phyloP scores from a whole-genome alignment of 2,113 vertebrate genomes.

The Tyrannus savana region DNA sequence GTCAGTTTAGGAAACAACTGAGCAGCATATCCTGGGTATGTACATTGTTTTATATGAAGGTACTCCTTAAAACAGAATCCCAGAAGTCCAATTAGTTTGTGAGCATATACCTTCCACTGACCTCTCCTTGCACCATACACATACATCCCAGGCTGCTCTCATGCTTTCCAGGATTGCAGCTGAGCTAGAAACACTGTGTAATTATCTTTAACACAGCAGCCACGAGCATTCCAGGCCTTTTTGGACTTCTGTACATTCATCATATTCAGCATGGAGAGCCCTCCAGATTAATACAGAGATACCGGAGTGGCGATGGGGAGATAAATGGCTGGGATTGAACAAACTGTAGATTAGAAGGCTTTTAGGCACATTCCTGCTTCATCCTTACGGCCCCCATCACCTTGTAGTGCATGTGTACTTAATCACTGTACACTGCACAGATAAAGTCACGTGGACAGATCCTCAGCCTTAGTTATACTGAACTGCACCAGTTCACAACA shows the following conservation, averaged over 20 bases:
- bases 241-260: background rate
- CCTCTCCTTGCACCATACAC: background rate
- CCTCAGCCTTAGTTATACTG: background rate
- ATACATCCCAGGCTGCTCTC: background rate
- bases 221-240: background rate
- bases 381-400: background rate
- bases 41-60: background rate
- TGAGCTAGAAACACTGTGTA: background rate
- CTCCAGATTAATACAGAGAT: constrained; percentile 36
- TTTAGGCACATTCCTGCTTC: background rate
- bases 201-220: constrained; percentile 16
- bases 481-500: background rate
- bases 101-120: background rate
- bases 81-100: constrained; percentile 33
- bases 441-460: background rate
- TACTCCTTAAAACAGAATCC: constrained; percentile 16
- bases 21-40: background rate
- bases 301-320: background rate
- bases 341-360: background rate
- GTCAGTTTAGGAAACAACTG: constrained; percentile 44
- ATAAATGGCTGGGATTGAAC: background rate
- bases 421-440: background rate
- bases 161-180: background rate
- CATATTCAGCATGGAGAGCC: background rate
- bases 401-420: background rate